Evolutionary conservation across 2,888 invertebrate genomes (phyloP).

Genomic region (Heliconius charithonia): DNA sequence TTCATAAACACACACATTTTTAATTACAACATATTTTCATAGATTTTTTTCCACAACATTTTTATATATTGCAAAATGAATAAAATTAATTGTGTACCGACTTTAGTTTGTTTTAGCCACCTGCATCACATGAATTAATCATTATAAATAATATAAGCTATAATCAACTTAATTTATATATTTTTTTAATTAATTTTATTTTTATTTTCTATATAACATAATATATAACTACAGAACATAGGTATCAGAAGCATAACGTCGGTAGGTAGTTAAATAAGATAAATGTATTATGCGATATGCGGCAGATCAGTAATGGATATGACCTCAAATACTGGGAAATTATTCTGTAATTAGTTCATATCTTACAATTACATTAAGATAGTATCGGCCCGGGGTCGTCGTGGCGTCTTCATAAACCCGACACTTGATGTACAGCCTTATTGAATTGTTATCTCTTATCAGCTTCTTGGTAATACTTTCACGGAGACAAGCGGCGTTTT

Average conservation of each 20-base stretch:
- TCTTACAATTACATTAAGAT: slow-evolving; percentile 55
- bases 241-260: slow-evolving; percentile 1
- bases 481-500: slow-evolving; percentile 66
- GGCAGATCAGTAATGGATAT: slow-evolving; percentile 44
- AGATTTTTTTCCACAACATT: too few relatives aligned
- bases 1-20: too few relatives aligned
- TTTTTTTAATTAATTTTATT: too few relatives aligned
- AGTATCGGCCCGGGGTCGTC: slow-evolving; percentile 65
- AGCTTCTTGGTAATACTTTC: slow-evolving; percentile 71
- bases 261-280: slow-evolving; percentile 27
- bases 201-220: too few relatives aligned
- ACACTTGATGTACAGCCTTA: slow-evolving; percentile 68
- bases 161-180: too few relatives aligned
- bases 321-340: slow-evolving; percentile 52
- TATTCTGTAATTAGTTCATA: slow-evolving; percentile 71
- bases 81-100: too few relatives aligned
- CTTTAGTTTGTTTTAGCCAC: too few relatives aligned
- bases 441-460: slow-evolving; percentile 74
- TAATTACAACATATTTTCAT: too few relatives aligned
- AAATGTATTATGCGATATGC: slow-evolving; percentile 40
- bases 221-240: background rate
- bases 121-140: too few relatives aligned
- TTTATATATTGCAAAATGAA: too few relatives aligned
- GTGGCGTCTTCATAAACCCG: slow-evolving; percentile 62
- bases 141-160: too few relatives aligned